Conservation (phyloP, 2,888 invertebrate genomes). For the Melipona beecheii region DNA sequence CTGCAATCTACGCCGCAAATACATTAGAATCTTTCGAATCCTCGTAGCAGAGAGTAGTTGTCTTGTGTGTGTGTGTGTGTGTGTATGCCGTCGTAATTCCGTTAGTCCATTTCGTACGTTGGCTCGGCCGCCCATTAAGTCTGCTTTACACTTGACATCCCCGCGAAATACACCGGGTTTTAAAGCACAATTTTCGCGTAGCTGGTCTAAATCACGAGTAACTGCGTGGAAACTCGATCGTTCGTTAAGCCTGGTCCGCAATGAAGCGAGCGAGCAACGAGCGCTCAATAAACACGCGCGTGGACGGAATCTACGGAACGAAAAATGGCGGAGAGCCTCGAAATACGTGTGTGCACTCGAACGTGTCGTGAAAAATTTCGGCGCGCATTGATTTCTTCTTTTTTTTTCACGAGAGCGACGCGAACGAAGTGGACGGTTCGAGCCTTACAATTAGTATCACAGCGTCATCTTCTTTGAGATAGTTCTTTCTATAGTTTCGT, state of each 20-base stretch:
- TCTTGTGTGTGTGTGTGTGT: neutral
- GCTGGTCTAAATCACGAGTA: neutral
- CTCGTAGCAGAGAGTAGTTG: conserved; percentile 5
- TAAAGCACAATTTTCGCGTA: neutral
- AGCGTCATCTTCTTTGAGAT: too few species aligned
- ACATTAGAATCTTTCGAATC: conserved; percentile 2
- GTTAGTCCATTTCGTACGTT: neutral
- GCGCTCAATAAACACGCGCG: neutral
- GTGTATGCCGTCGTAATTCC: neutral
- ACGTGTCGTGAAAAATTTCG: too few species aligned
- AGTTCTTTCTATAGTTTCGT: too few species aligned
- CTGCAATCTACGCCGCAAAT: neutral
- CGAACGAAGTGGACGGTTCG: too few species aligned
- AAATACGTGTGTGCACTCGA: too few species aligned
- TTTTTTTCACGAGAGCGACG: too few species aligned
- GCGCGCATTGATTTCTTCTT: too few species aligned
- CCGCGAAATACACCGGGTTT: neutral
- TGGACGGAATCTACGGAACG: neutral
- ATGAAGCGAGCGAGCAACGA: neutral
- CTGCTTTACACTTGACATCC: neutral
- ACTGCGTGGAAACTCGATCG: neutral
- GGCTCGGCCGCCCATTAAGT: neutral
- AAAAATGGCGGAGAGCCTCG: neutral
- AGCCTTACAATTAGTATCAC: too few species aligned
- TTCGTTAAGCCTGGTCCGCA: neutral